Evolutionary conservation across 2,797 vertebrate genomes (phyloP).

Genomic region (Notolabrus celidotus): DNA sequence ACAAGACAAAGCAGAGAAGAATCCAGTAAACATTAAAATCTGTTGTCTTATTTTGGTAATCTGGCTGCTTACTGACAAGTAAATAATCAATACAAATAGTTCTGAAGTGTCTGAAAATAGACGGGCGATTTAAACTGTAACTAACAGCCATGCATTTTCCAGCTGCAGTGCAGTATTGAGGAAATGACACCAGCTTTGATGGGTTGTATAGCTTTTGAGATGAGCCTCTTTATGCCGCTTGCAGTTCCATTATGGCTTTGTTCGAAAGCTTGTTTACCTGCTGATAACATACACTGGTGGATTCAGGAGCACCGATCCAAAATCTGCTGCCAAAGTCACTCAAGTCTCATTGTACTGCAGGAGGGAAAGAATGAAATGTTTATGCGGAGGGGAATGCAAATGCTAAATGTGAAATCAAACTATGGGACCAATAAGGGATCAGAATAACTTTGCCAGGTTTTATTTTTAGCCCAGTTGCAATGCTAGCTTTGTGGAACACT

Average conservation of each 20-base stretch:
- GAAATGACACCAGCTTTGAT: slow-evolving; percentile 89
- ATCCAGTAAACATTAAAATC: slow-evolving; percentile 80
- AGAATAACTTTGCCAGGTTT: slow-evolving; percentile 88
- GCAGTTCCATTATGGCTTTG: slow-evolving; percentile 91
- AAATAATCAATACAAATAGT: slow-evolving; percentile 86
- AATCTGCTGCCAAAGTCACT: slow-evolving; percentile 90
- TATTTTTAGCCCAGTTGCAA: slow-evolving; percentile 88
- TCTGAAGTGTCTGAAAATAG: slow-evolving; percentile 86
- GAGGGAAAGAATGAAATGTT: slow-evolving; percentile 89
- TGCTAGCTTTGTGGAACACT: slow-evolving; percentile 80
- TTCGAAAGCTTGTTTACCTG: slow-evolving; percentile 92
- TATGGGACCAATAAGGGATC: slow-evolving; percentile 89
- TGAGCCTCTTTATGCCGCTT: slow-evolving; percentile 89
- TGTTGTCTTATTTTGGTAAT: slow-evolving; percentile 85
- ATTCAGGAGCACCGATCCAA: slow-evolving; percentile 90
- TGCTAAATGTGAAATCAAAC: slow-evolving; percentile 90
- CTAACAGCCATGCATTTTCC: slow-evolving; percentile 83
- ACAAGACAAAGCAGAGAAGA: slow-evolving; percentile 76
- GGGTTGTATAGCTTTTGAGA: slow-evolving; percentile 89
- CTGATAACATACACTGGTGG: slow-evolving; percentile 93
- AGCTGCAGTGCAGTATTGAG: slow-evolving; percentile 85
- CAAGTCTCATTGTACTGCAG: slow-evolving; percentile 89
- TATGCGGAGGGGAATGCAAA: slow-evolving; percentile 87
- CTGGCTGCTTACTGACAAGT: slow-evolving; percentile 84
- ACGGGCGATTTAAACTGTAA: slow-evolving; percentile 83